A percentile compares a stretch with the other conserved stretches of the same genome.
phyloP scores from a whole-genome alignment of 2,888 invertebrate species.

The Epirrhoe tristata region DNA sequence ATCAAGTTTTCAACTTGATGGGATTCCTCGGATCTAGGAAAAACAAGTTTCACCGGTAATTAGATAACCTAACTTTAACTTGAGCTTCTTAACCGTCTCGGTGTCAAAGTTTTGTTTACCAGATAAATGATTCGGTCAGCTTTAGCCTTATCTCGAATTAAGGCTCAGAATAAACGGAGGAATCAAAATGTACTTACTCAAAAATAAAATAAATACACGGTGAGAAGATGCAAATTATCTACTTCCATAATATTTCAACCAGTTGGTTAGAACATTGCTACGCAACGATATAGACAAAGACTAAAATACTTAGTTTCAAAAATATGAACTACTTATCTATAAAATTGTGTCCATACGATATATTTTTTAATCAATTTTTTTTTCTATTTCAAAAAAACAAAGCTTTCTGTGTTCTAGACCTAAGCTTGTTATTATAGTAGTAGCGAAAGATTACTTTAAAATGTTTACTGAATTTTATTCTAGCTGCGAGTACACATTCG shows the following conservation, averaged over 20 bases:
- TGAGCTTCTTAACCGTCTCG: slow-evolving; percentile 38
- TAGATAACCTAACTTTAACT: slow-evolving; percentile 42
- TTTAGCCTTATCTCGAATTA: slow-evolving; percentile 23
- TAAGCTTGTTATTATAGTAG: not conserved
- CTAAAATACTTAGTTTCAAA: too few species aligned
- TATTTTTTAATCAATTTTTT: too few species aligned
- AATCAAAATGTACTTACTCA: not conserved
- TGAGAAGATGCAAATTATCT: too few species aligned
- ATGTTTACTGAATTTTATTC: not conserved
- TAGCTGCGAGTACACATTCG: not conserved
- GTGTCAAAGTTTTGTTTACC: slow-evolving; percentile 36
- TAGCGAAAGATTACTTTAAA: not conserved
- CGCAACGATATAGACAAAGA: too few species aligned
- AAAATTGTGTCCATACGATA: too few species aligned
- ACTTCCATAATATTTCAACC: too few species aligned
- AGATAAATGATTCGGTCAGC: slow-evolving; percentile 33
- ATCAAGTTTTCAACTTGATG: not conserved
- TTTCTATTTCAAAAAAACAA: too few species aligned
- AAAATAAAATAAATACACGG: too few species aligned
- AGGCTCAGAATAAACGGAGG: slow-evolving; percentile 2
- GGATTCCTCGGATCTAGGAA: slow-evolving; percentile 5
- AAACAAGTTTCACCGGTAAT: slow-evolving; percentile 39
- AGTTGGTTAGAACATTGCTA: too few species aligned
- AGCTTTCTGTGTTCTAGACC: too few species aligned
- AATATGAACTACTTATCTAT: too few species aligned